Evolutionary conservation across 2,797 vertebrate species (phyloP).

Genomic region (Poecile montanus): DNA sequence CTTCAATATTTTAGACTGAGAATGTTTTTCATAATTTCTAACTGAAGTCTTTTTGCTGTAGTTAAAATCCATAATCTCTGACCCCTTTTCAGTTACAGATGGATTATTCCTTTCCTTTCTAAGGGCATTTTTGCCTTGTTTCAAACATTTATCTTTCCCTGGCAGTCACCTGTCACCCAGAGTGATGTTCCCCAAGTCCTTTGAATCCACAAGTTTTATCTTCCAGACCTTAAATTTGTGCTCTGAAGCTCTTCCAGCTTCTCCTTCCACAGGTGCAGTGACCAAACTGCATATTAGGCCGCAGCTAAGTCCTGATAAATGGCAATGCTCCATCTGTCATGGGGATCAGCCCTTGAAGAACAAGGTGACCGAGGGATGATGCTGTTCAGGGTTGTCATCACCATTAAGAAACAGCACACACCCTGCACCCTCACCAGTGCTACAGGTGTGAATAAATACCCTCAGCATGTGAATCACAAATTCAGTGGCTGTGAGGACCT

Average conservation of each 20-base stretch:
- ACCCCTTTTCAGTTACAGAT: background rate
- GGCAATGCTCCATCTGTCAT: background rate
- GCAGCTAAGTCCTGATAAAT: background rate
- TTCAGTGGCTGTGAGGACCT: background rate
- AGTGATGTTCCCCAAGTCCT: background rate
- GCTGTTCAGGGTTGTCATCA: background rate
- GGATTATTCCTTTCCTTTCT: background rate
- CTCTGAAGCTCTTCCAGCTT: background rate
- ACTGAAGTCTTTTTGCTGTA: background rate
- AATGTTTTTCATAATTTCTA: background rate
- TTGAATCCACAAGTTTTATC: background rate
- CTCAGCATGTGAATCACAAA: background rate
- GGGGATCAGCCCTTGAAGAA: background rate
- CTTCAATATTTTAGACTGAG: background rate
- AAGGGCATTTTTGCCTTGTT: background rate
- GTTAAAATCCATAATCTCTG: background rate
- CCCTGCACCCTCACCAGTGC: background rate
- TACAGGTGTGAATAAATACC: background rate
- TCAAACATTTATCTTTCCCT: background rate
- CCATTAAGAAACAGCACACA: background rate
- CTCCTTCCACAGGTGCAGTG: background rate
- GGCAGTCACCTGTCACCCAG: background rate
- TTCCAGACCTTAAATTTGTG: background rate
- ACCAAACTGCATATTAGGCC: background rate
- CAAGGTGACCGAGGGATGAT: fast-evolving